These are phyloP conservation scores for Drosophila orosa DNA, from an alignment of 1,140 invertebrate species.

Conservation along the genomic window DNA sequence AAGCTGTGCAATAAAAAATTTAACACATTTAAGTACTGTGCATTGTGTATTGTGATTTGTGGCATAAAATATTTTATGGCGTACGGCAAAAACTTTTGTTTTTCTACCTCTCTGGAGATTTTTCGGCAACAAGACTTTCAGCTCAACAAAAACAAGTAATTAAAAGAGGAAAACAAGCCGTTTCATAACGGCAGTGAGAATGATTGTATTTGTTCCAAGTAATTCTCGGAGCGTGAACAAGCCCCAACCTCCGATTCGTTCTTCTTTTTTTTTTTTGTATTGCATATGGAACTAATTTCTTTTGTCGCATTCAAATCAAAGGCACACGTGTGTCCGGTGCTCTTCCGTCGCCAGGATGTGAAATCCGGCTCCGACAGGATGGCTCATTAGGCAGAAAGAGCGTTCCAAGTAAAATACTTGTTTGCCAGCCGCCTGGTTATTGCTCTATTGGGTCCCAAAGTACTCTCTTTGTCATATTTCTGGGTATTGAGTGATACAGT, in stretches of 20 bases:
- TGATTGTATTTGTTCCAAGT: slow-evolving; percentile 32
- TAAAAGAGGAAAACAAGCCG: slow-evolving; percentile 19
- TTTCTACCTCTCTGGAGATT: slow-evolving; percentile 6
- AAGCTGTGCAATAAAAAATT: slow-evolving; percentile 13
- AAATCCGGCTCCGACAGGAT: slow-evolving; percentile 25
- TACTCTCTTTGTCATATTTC: slow-evolving; percentile 60
- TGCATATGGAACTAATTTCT: slow-evolving; percentile 34
- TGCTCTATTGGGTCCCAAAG: slow-evolving; percentile 62
- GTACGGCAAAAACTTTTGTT: background rate
- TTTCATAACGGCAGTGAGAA: background rate
- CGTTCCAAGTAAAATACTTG: slow-evolving; percentile 41
- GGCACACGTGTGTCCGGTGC: slow-evolving; percentile 63
- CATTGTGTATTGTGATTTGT: slow-evolving; percentile 5
- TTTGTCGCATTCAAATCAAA: slow-evolving; percentile 57
- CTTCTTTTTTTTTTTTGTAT: background rate
- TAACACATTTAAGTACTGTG: slow-evolving; percentile 13
- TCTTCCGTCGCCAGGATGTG: slow-evolving; percentile 64
- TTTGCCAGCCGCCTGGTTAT: slow-evolving; percentile 54
- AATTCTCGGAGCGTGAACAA: slow-evolving; percentile 15
- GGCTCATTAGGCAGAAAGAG: slow-evolving; percentile 60
- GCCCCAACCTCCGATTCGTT: background rate
- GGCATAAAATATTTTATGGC: slow-evolving; percentile 19
- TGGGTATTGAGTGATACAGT: slow-evolving; percentile 60
- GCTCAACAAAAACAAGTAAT: slow-evolving; percentile 5
- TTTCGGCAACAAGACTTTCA: slow-evolving; percentile 4